Evolutionary conservation across 35 echinoderm and acorn worm species (phyloP).

Genomic region (Ophioderma brevispina): DNA sequence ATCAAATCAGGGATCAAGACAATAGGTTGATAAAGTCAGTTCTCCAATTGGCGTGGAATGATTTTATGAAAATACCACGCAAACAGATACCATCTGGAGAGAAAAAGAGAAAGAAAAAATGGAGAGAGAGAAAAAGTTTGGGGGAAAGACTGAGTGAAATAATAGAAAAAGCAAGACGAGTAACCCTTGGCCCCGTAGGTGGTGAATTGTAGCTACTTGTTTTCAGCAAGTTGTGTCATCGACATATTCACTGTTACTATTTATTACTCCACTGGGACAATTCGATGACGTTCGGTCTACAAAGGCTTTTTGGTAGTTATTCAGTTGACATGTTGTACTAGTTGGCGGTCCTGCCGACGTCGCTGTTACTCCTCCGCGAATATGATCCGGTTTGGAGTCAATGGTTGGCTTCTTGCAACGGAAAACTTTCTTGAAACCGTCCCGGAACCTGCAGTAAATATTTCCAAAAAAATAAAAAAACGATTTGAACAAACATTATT

Average conservation of each 20-base stretch:
- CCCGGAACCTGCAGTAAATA: conserved; percentile 71
- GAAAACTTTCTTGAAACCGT: conserved; percentile 85
- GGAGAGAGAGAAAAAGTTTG: too few species aligned
- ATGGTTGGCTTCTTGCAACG: conserved; percentile 29
- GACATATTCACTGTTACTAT: background rate
- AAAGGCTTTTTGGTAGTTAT: background rate
- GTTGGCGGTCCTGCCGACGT: background rate
- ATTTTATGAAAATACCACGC: too few species aligned
- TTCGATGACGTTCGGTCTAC: background rate
- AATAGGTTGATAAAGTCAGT: too few species aligned
- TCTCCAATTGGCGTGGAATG: too few species aligned
- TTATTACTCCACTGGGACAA: background rate
- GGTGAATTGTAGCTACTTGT: too few species aligned
- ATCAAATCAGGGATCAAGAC: too few species aligned
- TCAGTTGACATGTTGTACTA: background rate
- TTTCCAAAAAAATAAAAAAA: background rate
- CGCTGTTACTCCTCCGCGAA: background rate
- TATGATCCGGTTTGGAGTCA: background rate
- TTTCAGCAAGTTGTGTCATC: background rate
- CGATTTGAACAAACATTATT: too few species aligned
- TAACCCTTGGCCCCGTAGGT: too few species aligned
- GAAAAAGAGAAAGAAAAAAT: too few species aligned
- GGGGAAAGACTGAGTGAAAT: too few species aligned
- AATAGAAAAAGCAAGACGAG: too few species aligned
- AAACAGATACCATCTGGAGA: too few species aligned